Evolutionary conservation across 2,113 vertebrate genomes (phyloP).

Genomic region (Calypte anna): DNA sequence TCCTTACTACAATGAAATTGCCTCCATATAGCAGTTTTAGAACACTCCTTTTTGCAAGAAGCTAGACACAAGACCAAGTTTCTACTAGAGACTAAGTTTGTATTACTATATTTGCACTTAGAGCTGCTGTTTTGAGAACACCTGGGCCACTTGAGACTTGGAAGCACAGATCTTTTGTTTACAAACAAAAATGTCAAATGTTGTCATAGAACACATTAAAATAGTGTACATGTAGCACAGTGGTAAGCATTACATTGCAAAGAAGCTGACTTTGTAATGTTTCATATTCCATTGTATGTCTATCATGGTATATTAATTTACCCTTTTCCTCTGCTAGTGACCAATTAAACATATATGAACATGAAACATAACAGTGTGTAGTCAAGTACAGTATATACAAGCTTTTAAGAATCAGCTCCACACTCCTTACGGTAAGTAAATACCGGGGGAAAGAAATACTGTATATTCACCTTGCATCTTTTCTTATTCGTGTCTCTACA

Average conservation of each 20-base stretch:
- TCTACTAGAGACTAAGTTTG: background rate
- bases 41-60: background rate
- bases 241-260: background rate
- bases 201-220: background rate
- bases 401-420: background rate
- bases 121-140: background rate
- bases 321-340: background rate
- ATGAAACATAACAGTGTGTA: background rate
- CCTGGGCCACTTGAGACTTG: background rate
- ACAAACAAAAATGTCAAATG: background rate
- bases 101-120: background rate
- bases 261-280: background rate
- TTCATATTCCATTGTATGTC: background rate
- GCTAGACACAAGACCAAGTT: background rate
- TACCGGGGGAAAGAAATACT: background rate
- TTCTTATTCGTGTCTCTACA: background rate
- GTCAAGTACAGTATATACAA: background rate
- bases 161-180: background rate
- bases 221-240: background rate
- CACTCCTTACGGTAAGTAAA: background rate
- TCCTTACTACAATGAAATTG: background rate
- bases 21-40: background rate
- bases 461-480: background rate
- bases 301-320: background rate
- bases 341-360: background rate